phyloP scores from a whole-genome alignment of 2,797 vertebrate genomes.

The Xenops minutus region DNA sequence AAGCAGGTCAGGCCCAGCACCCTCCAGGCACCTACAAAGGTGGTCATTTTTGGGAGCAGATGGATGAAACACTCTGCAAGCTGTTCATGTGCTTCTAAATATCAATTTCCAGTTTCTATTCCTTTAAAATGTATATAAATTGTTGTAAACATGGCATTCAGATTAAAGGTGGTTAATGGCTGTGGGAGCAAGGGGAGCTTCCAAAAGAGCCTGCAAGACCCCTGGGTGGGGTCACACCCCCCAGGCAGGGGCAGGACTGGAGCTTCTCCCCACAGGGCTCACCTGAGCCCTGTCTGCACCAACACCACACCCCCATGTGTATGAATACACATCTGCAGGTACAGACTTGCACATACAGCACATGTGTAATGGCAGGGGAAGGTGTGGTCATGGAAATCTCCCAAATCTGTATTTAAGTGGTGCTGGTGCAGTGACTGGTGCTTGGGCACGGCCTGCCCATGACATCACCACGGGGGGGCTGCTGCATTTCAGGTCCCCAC shows the following conservation, averaged over 20 bases:
- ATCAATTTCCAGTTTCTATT: neutral
- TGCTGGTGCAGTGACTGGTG: neutral
- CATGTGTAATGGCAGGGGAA: neutral
- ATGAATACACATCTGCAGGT: rapidly evolving
- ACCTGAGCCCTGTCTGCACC: neutral
- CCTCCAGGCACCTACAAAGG: constrained; percentile 2
- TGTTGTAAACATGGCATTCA: rapidly evolving
- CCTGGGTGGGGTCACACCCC: neutral
- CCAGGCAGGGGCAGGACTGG: neutral
- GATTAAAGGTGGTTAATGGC: neutral
- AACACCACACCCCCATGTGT: rapidly evolving
- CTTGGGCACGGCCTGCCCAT: neutral
- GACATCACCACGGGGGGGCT: neutral
- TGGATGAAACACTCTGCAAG: neutral
- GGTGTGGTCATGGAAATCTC: neutral
- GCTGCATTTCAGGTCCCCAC: neutral
- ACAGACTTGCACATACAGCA: rapidly evolving
- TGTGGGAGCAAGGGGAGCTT: neutral
- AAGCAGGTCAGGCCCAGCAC: constrained; percentile 9
- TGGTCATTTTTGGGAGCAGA: neutral
- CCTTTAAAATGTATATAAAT: neutral
- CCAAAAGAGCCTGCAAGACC: neutral
- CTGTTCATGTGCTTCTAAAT: neutral
- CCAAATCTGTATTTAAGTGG: neutral
- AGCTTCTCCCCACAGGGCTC: neutral